phyloP scores from a whole-genome alignment of 2,888 invertebrate genomes.

The Ormyrus pomaceus region DNA sequence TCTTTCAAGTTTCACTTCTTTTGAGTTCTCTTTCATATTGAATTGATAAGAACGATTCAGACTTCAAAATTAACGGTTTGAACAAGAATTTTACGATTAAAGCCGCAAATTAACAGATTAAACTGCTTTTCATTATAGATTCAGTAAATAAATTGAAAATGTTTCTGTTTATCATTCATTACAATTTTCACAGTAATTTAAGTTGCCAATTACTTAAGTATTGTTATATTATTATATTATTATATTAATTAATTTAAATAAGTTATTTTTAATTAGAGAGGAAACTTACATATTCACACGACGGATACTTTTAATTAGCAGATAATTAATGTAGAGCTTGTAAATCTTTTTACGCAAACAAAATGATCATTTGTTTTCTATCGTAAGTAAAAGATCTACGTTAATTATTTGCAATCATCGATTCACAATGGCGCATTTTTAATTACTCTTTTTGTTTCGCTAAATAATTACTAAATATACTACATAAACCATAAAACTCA shows the following conservation, averaged over 20 bases:
- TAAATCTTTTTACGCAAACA: neutral
- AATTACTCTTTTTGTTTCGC: slow-evolving; percentile 45
- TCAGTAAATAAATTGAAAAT: too few species aligned
- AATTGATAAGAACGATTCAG: too few species aligned
- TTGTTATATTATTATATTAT: slow-evolving; percentile 9
- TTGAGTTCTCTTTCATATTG: too few species aligned
- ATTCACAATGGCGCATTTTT: slow-evolving; percentile 49
- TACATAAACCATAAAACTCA: slow-evolving; percentile 12
- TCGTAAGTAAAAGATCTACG: slow-evolving; percentile 17
- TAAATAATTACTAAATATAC: slow-evolving; percentile 45
- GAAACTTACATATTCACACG: slow-evolving; percentile 75
- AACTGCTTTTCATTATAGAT: too few species aligned
- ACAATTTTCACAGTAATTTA: slow-evolving; percentile 12
- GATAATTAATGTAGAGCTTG: slow-evolving; percentile 44
- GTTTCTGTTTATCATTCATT: too few species aligned
- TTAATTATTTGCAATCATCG: slow-evolving; percentile 47
- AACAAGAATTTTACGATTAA: neutral
- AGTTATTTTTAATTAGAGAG: slow-evolving; percentile 68
- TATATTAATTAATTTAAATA: slow-evolving; percentile 58
- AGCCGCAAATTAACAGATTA: too few species aligned
- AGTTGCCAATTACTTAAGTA: slow-evolving; percentile 48
- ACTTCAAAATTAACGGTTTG: neutral
- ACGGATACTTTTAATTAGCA: slow-evolving; percentile 28
- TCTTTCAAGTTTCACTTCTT: too few species aligned
- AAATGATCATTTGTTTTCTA: neutral